Evolutionary conservation across 1,140 invertebrate genomes (phyloP), one percentile per base, ranked within the genome.

Genomic region (Lineus longissimus): DNA sequence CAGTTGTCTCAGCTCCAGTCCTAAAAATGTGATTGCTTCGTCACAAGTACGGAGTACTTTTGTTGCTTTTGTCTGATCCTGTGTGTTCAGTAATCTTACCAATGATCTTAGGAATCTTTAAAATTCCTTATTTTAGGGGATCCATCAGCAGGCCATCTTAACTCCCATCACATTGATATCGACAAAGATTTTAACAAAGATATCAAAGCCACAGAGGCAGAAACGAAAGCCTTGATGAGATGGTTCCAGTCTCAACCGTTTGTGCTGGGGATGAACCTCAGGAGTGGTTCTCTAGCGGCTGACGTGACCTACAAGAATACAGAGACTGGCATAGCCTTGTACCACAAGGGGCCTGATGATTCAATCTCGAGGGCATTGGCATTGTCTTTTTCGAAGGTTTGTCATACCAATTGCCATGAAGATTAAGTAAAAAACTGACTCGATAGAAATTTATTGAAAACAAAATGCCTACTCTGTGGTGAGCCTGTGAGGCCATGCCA

Each of bases 161-260:
- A 99, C 82, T 89, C 89, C 0, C 80, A 95, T 71, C 73, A 85
- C 40, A 82, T 95, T 2, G 96, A 99, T 81, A 83, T 99, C 0
- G 98, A 99, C 81, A 85, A 96, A 71, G 96, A 99, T 82, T 99
- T 99, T 75, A 96, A 97, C 0, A 93, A 97, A 77, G 91, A 94
- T 70, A 97, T 72, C 69, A 56, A 72, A 83, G 87, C 0, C 85
- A 94, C 0, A 93, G 97, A 88, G 67, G 91, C 91, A 0, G 96
- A 99, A 84, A 97, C 94, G 0, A 65, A 81, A 57, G 93, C 92
- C 0, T 87, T 98, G 0, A 98, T 98, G 87, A 83, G 90, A 31
- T 99, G 96, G 96, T 88, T 93, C 0, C 77, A 86, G 11, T 84
- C 86, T 0, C 85, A 90, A 69, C 94, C 93, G 0, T 99, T 99